A percentile compares a stretch with the other conserved stretches of the same genome.
These are phyloP conservation scores for Ectemnius cavifrons DNA, from an alignment of 2,888 invertebrate species.

Conservation along the genomic window DNA sequence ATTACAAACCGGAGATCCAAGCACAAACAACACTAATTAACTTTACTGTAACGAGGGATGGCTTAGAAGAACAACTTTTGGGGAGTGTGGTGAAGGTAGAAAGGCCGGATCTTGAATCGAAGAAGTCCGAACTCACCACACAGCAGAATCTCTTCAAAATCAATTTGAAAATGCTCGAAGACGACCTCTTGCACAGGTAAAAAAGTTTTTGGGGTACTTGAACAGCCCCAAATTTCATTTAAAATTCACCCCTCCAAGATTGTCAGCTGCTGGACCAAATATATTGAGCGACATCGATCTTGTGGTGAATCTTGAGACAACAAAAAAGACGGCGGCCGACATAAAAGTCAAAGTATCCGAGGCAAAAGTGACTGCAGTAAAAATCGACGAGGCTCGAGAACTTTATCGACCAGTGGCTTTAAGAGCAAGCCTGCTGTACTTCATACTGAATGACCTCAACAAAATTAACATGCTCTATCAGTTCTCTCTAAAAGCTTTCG, in stretches of 20 bases:
- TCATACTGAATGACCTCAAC: slow-evolving; percentile 93
- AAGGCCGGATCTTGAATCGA: slow-evolving; percentile 91
- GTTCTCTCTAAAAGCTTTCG: slow-evolving; percentile 96
- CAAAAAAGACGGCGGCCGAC: slow-evolving; percentile 94
- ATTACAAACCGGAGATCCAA: slow-evolving; percentile 98
- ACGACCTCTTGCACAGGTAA: slow-evolving; percentile 86
- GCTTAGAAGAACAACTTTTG: slow-evolving; percentile 94
- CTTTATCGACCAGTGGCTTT: slow-evolving; percentile 92
- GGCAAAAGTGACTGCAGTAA: slow-evolving; percentile 90
- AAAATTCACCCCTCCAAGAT: slow-evolving; percentile 74
- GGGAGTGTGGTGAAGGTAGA: slow-evolving; percentile 97
- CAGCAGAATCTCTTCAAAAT: slow-evolving; percentile 98
- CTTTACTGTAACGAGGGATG: slow-evolving; percentile 96
- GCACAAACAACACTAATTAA: slow-evolving; percentile 97
- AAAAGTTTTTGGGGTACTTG: no score
- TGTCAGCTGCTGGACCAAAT: slow-evolving; percentile 94
- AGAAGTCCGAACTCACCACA: slow-evolving; percentile 90
- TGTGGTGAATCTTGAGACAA: slow-evolving; percentile 94
- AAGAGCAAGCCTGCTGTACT: slow-evolving; percentile 93
- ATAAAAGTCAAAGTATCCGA: slow-evolving; percentile 92
- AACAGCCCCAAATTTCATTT: background rate
- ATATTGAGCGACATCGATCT: slow-evolving; percentile 93
- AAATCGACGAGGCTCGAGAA: slow-evolving; percentile 95
- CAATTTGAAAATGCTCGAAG: slow-evolving; percentile 93
- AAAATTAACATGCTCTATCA: slow-evolving; percentile 97